Evolutionary conservation across 2,113 vertebrate genomes (phyloP), one percentile per base, ranked within the genome.

Genomic region (Corythornis vintsioides): DNA sequence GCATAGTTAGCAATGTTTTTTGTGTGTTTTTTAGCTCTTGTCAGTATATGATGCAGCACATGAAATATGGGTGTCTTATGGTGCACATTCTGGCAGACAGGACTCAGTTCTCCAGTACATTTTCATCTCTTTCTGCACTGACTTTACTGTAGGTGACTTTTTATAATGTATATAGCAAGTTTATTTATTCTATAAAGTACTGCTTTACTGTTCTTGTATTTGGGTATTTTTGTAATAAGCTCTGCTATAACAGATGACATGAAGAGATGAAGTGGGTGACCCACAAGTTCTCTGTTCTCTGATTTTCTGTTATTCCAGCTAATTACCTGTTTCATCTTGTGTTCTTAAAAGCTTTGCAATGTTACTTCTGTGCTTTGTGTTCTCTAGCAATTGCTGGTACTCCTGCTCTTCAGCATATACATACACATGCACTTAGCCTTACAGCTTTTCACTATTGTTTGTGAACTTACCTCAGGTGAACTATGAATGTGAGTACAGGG

Each of bases 181-280:
- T 17, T 93, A 89, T 92, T 96, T 95, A 93, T 95, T 83, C 6
- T 13, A 35, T 66, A 21, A 84, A 50, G 26, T 78, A 63, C 66
- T 89, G 45, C 70, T 80, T 72, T 61, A 63, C 31, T 84, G 2
- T 79, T 79, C 28, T 55, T 79, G 38, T 82, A 52, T 90, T 71
- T 89, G 43, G 89, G 13, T 84, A n/a, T 71, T 88, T 43, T 55
- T 86, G 10, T 63, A 81, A 35, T 80, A 74, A 91, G 17, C 79
- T 86, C 12, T 4, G 2, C 19, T 70, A 21, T 28, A 86, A 47
- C 60, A 86, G 88, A 73, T 71, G 38, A 63, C 13, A 28, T 42
- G 53, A 79, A 72, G 81, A 85, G 66, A 40, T 89, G 6, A 81
- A 45, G 28, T 88, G 19, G 56, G 33, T 73, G 55, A 71, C 61